phyloP scores from a whole-genome alignment of 2,113 vertebrate genomes.

The Oryzias curvinotus region DNA sequence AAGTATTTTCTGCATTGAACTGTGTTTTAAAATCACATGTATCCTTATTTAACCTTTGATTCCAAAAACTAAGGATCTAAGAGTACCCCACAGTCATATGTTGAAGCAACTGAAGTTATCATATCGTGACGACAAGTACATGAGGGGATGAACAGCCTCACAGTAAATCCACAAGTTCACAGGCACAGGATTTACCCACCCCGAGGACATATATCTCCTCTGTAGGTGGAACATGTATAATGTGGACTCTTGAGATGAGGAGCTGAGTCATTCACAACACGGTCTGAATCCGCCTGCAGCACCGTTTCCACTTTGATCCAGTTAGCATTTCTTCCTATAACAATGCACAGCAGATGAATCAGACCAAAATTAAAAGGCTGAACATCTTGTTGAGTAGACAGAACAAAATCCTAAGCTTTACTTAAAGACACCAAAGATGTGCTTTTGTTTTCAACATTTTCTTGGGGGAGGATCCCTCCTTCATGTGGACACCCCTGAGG shows the following conservation, averaged over 20 bases:
- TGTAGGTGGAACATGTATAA: slow-evolving; percentile 53
- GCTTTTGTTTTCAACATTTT: slow-evolving; percentile 5
- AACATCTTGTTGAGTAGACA: slow-evolving; percentile 22
- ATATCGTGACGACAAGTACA: slow-evolving; percentile 12
- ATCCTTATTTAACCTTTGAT: not conserved
- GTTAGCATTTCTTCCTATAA: slow-evolving; percentile 31
- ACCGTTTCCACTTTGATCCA: slow-evolving; percentile 34
- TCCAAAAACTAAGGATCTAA: slow-evolving; percentile 2
- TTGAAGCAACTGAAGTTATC: slow-evolving; percentile 25
- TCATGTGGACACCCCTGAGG: too few relatives aligned
- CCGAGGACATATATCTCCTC: slow-evolving; percentile 67
- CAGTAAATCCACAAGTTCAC: slow-evolving; percentile 20
- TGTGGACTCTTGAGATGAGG: slow-evolving; percentile 35
- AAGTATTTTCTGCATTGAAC: slow-evolving; percentile 4
- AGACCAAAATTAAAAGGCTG: slow-evolving; percentile 29
- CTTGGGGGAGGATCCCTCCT: too few relatives aligned
- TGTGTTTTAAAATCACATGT: too few relatives aligned
- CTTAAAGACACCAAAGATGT: slow-evolving; percentile 15
- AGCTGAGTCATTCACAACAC: slow-evolving; percentile 35
- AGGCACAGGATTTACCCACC: slow-evolving; percentile 55
- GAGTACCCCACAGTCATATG: slow-evolving; percentile 23
- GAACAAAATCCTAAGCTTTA: slow-evolving; percentile 2
- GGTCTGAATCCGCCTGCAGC: slow-evolving; percentile 38
- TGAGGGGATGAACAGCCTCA: slow-evolving; percentile 26
- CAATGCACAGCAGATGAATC: slow-evolving; percentile 31